Evolutionary conservation across 1,140 invertebrate genomes (phyloP).

Genomic region (Trichonephila clavata): DNA sequence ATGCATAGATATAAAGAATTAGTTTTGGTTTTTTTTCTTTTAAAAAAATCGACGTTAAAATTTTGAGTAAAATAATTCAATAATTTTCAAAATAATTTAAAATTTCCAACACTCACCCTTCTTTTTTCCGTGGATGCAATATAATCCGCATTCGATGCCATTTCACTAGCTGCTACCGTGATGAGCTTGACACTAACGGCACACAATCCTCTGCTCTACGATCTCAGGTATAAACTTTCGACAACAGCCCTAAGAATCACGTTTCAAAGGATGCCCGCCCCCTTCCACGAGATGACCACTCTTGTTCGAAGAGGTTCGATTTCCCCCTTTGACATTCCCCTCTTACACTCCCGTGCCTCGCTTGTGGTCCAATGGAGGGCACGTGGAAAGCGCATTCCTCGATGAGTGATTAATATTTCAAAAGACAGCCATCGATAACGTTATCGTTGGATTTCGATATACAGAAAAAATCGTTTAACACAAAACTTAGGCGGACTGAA

Average conservation of each 20-base stretch:
- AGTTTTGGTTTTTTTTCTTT: too few species aligned
- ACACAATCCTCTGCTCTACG: background rate
- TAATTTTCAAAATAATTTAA: background rate
- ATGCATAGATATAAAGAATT: too few species aligned
- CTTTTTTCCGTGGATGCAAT: background rate
- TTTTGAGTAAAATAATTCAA: too few species aligned
- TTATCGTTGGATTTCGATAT: background rate
- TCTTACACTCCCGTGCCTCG: background rate
- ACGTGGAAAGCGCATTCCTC: background rate
- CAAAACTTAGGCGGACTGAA: too few species aligned
- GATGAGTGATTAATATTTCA: background rate
- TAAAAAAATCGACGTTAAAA: too few species aligned
- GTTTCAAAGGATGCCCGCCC: background rate
- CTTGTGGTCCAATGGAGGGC: background rate
- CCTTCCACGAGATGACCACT: background rate
- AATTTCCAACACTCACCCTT: background rate
- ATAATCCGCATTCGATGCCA: constrained; percentile 10
- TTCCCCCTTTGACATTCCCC: background rate
- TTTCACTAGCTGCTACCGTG: background rate
- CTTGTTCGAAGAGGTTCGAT: background rate
- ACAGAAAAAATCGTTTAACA: too few species aligned
- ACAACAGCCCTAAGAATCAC: background rate
- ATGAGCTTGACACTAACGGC: background rate
- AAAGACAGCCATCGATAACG: background rate
- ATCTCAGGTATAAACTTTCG: background rate